These are phyloP conservation scores for Halcyon malimbica DNA, from an alignment of 2,113 vertebrate genomes.

Conservation along the genomic window DNA sequence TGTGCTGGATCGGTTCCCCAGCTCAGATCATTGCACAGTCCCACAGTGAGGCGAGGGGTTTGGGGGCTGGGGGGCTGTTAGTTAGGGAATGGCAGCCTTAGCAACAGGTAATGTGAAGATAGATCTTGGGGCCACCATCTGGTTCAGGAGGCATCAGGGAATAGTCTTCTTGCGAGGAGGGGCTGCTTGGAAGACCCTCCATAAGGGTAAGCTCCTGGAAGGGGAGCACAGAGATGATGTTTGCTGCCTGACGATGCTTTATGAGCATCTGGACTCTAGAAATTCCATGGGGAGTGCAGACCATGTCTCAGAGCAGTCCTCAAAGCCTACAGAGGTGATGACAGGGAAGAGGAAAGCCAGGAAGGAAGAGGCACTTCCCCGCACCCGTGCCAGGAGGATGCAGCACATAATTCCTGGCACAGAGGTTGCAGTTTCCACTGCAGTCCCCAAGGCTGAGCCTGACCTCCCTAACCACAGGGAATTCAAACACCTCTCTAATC, in stretches of 20 bases:
- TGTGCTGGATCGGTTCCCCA: background rate
- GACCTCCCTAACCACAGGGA: background rate
- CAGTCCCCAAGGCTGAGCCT: background rate
- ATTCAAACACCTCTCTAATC: background rate
- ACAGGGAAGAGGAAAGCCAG: background rate
- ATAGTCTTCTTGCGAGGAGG: background rate
- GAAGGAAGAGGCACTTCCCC: background rate
- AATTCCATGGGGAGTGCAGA: fast-evolving
- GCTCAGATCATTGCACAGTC: fast-evolving
- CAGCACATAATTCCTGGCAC: conserved; percentile 1
- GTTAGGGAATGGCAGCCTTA: background rate
- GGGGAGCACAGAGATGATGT: fast-evolving
- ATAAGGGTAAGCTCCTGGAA: background rate
- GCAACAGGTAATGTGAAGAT: background rate
- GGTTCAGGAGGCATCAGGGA: background rate
- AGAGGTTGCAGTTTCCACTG: background rate
- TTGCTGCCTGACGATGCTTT: background rate
- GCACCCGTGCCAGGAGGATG: background rate
- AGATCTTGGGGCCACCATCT: background rate
- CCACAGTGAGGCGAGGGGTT: background rate
- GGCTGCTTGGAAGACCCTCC: background rate
- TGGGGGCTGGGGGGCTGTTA: background rate
- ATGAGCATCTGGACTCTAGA: background rate
- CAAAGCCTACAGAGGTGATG: background rate
- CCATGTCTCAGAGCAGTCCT: background rate